These are phyloP conservation scores for Acheta domesticus DNA, from an alignment of 2,888 invertebrate species.

Conservation along the genomic window DNA sequence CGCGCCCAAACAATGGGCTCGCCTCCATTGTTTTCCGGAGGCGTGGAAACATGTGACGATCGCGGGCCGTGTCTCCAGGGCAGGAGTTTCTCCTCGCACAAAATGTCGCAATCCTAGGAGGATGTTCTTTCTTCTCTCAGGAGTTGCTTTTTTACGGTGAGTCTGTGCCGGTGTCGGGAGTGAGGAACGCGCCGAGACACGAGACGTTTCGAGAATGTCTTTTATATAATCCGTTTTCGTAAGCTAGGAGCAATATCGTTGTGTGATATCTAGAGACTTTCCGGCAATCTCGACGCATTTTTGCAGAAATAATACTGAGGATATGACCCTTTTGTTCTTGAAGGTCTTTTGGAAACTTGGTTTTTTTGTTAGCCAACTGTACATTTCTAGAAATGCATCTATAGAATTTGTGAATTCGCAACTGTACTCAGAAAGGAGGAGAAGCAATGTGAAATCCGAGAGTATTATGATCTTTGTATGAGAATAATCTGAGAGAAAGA, in stretches of 20 bases:
- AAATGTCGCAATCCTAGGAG: neutral
- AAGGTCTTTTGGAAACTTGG: too few relatives aligned
- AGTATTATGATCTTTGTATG: too few relatives aligned
- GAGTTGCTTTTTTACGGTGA: neutral
- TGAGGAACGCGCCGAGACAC: neutral
- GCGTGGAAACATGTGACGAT: constrained; percentile 18
- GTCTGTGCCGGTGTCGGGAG: neutral
- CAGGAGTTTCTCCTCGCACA: neutral
- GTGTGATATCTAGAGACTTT: too few relatives aligned
- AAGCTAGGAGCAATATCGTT: neutral
- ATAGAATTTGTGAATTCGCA: too few relatives aligned
- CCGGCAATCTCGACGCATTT: too few relatives aligned
- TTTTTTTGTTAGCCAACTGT: too few relatives aligned
- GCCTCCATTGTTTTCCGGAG: constrained; percentile 8
- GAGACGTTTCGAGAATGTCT: neutral
- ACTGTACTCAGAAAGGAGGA: too few relatives aligned
- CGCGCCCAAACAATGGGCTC: constrained; percentile 5
- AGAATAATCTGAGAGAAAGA: too few relatives aligned
- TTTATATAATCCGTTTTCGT: constrained; percentile 6
- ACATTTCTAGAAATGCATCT: too few relatives aligned
- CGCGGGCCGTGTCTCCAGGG: neutral
- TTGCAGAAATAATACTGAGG: too few relatives aligned
- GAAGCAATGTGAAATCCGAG: too few relatives aligned
- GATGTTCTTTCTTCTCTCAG: constrained; percentile 18
- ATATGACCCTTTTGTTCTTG: too few relatives aligned